Percentiles rank a stretch among this genome's conserved stretches.
Evolutionary conservation across 2,113 vertebrate species (phyloP).

Genomic region (Macheiramphus alcinus): DNA sequence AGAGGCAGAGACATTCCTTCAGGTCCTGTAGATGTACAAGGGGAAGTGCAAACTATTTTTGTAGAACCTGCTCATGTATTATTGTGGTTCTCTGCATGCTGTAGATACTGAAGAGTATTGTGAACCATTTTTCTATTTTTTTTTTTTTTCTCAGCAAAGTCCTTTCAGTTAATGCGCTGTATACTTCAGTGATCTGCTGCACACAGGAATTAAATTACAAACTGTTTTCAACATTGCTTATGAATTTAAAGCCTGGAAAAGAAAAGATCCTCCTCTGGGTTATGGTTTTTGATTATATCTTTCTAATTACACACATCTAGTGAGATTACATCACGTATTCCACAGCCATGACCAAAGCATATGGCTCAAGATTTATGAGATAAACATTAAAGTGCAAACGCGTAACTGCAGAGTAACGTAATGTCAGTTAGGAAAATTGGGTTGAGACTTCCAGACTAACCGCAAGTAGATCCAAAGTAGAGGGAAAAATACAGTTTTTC

Average conservation of each 20-base stretch:
- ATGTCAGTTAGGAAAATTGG: constrained; percentile 35
- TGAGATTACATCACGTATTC: constrained; percentile 70
- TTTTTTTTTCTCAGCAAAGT: background rate
- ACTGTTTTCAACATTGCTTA: background rate
- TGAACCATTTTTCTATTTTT: background rate
- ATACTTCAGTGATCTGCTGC: background rate
- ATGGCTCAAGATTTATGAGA: constrained; percentile 53
- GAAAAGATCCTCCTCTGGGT: constrained; percentile 8
- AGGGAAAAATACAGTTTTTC: background rate
- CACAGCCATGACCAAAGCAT: constrained; percentile 47
- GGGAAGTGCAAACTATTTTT: background rate
- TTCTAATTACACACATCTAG: constrained; percentile 56
- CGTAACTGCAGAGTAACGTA: constrained; percentile 24
- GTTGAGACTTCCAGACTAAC: constrained; percentile 5
- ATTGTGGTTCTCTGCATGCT: background rate
- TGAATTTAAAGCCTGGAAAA: constrained; percentile 2
- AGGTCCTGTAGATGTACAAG: background rate
- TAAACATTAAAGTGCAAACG: constrained; percentile 50
- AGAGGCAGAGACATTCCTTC: background rate
- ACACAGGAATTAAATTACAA: background rate
- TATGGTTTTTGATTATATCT: constrained; percentile 62
- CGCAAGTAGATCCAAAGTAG: background rate
- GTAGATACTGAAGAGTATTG: background rate
- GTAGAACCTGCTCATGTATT: background rate
- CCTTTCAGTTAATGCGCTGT: background rate